These are phyloP conservation scores for Oreochromis niloticus DNA, from an alignment of 2,113 vertebrate genomes.

Conservation along the genomic window DNA sequence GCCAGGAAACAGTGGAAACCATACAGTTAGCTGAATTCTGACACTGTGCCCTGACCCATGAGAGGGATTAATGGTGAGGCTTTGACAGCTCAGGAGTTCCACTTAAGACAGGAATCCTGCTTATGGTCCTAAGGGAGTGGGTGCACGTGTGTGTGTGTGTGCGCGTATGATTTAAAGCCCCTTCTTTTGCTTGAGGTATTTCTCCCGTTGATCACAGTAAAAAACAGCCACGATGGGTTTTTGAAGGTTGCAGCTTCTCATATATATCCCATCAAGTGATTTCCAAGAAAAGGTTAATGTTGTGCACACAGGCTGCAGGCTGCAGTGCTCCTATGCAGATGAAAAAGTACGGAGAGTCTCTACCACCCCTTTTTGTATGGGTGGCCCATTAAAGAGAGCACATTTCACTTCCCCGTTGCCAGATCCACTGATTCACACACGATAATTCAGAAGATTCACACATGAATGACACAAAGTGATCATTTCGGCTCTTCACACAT, in stretches of 20 bases:
- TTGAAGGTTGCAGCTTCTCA: neutral
- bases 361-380: conserved; percentile 2
- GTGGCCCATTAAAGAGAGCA: conserved; percentile 13
- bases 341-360: neutral
- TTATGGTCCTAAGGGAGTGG: neutral
- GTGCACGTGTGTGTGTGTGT: neutral
- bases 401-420: conserved; percentile 4
- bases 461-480: conserved; percentile 42
- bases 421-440: conserved; percentile 33
- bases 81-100: conserved; percentile 45
- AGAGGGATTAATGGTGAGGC: conserved; percentile 43
- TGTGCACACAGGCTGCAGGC: neutral
- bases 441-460: conserved; percentile 41
- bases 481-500: conserved; percentile 47
- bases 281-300: conserved; percentile 13
- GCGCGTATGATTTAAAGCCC: neutral
- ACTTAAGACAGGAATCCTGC: conserved; percentile 50
- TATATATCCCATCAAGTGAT: neutral
- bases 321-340: neutral
- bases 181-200: conserved; percentile 4
- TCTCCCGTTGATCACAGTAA: neutral
- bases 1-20: conserved; percentile 1
- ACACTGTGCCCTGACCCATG: conserved; percentile 39
- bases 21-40: conserved; percentile 30
- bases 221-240: conserved; percentile 25